phyloP scores from a whole-genome alignment of 2,113 vertebrate genomes.

The Epinephelus moara region DNA sequence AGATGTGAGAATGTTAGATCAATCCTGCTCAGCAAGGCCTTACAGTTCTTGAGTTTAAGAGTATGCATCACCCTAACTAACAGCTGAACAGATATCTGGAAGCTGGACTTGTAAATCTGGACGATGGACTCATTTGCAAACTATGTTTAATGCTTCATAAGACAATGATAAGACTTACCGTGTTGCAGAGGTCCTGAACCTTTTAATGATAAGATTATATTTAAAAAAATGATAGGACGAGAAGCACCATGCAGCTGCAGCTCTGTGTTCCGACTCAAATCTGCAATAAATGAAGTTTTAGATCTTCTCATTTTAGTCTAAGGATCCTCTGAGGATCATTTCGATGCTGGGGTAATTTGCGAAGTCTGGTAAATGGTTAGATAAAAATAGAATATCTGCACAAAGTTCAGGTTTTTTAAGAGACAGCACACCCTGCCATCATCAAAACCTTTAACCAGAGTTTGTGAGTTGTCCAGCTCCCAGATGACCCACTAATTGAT shows the following conservation, averaged over 20 bases:
- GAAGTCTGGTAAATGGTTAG: neutral
- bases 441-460: neutral
- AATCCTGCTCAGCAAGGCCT: neutral
- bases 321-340: neutral
- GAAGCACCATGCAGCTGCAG: neutral
- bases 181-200: neutral
- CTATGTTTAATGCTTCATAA: neutral
- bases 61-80: neutral
- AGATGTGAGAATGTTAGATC: constrained; percentile 22
- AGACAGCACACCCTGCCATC: neutral
- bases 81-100: neutral
- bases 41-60: neutral
- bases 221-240: neutral
- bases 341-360: too few species aligned
- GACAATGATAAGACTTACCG: neutral
- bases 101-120: too few species aligned
- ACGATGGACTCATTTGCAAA: neutral
- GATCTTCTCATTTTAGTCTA: too few species aligned
- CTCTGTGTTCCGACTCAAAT: neutral
- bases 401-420: neutral
- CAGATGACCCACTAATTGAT: neutral
- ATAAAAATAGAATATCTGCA: neutral
- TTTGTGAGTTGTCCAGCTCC: neutral
- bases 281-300: neutral
- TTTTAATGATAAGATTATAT: neutral